Base-by-base conservation (phyloP, 35 echinoderm and acorn worm genomes). In the Strongylocentrotus purpuratus region DNA sequence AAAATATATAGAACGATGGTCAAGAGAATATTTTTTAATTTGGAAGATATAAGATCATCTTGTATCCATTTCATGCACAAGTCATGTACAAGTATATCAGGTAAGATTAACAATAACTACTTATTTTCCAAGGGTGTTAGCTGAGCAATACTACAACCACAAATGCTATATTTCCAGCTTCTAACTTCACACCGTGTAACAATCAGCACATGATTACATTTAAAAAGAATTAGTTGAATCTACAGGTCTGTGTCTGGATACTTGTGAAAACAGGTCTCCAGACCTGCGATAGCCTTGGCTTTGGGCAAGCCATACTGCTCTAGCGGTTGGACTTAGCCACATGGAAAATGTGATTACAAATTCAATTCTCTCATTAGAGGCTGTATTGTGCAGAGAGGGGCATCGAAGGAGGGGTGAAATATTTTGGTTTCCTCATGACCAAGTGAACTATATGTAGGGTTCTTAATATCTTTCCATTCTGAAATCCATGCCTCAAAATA, bases 321-420 rank as follows among this genome's bases (percentile, higher is more conserved):
- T 47, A 93, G 46, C n/a, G 91, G 48, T 58, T 47, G 20, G 31
- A 33, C 9, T 14, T 58, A 33, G 22, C 33, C 46, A 46, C 33
- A 33, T 93, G 91, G 91, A 93, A 93, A 93, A 93, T 50, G 91
- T 93, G 46, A 93, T 93, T 93, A 93, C 48, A 93, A 46, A 93
- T 93, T 58, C 91, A 93, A 93, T 93, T 93, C 91, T 93, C 48
- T 93, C 91, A 93, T 93, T 93, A 93, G 46, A 93, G 45, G 58
- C 91, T 93, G 18, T 33, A 46, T 45, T 7, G 65, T 78, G 65
- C 65, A n/a, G 7, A 31, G 65, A 22, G 65, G 8, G 52, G 52
- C 52, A 59, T n/a, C n/a, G 65, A 18, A 28, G 65, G 65, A 78
- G 65, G 65, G 65, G 65, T 78, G 65, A 78, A 78, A 78, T 7